phyloP scores from a whole-genome alignment of 2,113 vertebrate genomes.

The Dipodomys merriami region DNA sequence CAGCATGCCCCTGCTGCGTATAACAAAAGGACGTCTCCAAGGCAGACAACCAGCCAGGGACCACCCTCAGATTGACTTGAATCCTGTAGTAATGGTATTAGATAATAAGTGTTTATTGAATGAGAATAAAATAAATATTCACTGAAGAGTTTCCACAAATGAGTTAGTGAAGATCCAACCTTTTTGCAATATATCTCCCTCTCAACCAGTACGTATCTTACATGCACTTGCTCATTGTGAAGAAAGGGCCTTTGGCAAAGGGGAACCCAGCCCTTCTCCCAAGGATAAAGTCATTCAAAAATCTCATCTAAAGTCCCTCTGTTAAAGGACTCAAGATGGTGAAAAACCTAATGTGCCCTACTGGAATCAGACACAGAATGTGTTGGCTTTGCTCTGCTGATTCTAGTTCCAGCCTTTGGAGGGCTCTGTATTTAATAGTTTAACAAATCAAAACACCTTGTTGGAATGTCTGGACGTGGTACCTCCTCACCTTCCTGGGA shows the following conservation, averaged over 20 bases:
- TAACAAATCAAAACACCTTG: constrained; percentile 72
- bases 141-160: not conserved
- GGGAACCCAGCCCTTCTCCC: not conserved
- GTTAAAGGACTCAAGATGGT: constrained; percentile 39
- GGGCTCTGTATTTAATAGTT: constrained; percentile 75
- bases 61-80: constrained; percentile 78
- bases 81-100: constrained; percentile 79
- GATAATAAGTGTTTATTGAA: constrained; percentile 58
- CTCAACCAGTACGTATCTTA: not conserved
- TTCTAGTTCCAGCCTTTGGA: constrained; percentile 44
- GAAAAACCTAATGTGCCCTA: not conserved
- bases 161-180: constrained; percentile 32
- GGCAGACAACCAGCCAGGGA: constrained; percentile 65
- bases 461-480: constrained; percentile 65
- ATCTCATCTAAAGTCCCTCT: not conserved
- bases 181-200: not conserved
- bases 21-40: not conserved
- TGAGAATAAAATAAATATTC: constrained; percentile 27
- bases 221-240: not conserved
- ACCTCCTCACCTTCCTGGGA: constrained; percentile 70
- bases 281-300: not conserved
- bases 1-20: too few species aligned
- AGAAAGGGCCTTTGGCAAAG: not conserved
- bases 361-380: constrained; percentile 18
- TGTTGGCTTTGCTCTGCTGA: not conserved